phyloP scores from a whole-genome alignment of 2,888 invertebrate genomes.

The Tipula vernalis region DNA sequence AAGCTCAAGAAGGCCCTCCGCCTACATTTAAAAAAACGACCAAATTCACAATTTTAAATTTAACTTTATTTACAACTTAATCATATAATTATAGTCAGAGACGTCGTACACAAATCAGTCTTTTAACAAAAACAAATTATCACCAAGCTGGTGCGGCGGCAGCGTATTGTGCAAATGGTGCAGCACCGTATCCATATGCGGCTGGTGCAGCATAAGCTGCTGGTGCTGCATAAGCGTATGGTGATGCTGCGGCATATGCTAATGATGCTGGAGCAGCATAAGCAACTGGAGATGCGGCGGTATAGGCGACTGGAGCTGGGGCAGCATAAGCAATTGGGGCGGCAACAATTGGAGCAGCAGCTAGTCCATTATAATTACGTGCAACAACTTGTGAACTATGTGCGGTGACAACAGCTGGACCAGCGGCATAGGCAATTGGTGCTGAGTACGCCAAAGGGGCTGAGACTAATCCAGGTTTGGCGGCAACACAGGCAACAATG shows the following conservation, averaged over 20 bases:
- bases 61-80: too few relatives aligned
- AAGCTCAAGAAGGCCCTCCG: too few relatives aligned
- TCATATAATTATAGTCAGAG: too few relatives aligned
- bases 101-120: too few relatives aligned
- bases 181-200: too few relatives aligned
- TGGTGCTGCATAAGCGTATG: conserved; percentile 21
- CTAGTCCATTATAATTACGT: conserved; percentile 17
- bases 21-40: too few relatives aligned
- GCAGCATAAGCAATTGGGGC: conserved; percentile 21
- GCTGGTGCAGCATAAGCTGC: conserved; percentile 21
- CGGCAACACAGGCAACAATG: conserved; percentile 31
- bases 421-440: background rate
- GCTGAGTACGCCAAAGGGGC: conserved; percentile 17
- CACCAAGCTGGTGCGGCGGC: too few relatives aligned
- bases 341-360: conserved; percentile 21
- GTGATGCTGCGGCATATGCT: conserved; percentile 24
- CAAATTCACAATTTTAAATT: too few relatives aligned
- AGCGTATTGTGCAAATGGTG: too few relatives aligned
- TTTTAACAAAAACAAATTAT: too few relatives aligned
- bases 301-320: conserved; percentile 26
- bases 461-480: conserved; percentile 26
- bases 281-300: conserved; percentile 24
- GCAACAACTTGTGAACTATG: background rate
- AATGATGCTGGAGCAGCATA: conserved; percentile 16
- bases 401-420: background rate